Percentiles rank a stretch among this genome's conserved stretches.
Evolutionary conservation across 1,140 invertebrate species (phyloP).

Genomic region (Drosophila pachea): DNA sequence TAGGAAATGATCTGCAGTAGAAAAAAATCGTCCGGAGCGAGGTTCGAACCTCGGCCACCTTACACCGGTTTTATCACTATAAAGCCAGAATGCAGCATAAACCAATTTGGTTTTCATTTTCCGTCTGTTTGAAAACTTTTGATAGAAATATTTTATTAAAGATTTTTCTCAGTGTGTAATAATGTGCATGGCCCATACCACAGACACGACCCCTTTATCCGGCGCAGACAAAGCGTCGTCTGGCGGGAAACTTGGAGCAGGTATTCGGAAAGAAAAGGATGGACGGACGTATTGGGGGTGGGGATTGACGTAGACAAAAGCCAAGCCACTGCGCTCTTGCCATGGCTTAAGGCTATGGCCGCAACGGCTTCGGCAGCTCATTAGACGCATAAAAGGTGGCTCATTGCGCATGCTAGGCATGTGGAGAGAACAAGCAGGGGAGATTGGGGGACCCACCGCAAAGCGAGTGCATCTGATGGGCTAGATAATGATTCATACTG

Average conservation of each 20-base stretch:
- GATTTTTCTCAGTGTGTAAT: constrained; percentile 4
- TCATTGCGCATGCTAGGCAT: constrained; percentile 63
- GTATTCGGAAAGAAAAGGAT: background rate
- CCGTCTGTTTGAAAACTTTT: background rate
- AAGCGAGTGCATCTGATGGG: constrained; percentile 34
- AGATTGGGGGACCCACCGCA: constrained; percentile 21
- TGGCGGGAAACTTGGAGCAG: background rate
- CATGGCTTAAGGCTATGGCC: constrained; percentile 19
- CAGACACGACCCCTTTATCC: background rate
- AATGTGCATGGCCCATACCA: constrained; percentile 12
- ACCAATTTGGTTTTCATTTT: too few relatives aligned
- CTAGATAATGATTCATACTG: constrained; percentile 8
- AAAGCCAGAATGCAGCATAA: too few relatives aligned
- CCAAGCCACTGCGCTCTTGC: constrained; percentile 11
- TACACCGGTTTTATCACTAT: too few relatives aligned
- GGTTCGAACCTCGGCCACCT: too few relatives aligned
- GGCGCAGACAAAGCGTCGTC: constrained; percentile 59
- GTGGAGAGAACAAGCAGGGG: background rate
- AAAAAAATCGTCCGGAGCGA: background rate
- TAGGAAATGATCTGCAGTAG: background rate
- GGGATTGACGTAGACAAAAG: constrained; percentile 6
- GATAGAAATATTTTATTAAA: background rate
- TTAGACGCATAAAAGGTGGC: constrained; percentile 46
- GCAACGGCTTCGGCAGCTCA: constrained; percentile 37
- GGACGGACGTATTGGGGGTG: background rate